Percentiles rank a stretch among this genome's conserved stretches.
Conservation (phyloP, 2,888 invertebrate species). For the Bhutanitis thaidina region DNA sequence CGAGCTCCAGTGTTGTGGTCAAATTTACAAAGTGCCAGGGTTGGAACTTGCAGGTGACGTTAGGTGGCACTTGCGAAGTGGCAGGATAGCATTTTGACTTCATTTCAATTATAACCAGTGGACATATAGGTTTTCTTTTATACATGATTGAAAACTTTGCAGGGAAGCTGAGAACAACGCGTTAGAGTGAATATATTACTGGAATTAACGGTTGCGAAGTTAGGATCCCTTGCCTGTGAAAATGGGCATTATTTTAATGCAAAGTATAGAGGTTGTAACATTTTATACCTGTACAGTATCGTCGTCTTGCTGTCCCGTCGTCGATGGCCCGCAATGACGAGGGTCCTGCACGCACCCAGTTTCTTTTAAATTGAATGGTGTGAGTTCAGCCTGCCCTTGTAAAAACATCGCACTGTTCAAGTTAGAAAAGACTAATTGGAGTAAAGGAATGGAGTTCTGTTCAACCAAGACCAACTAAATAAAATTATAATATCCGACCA, state of each 20-base stretch:
- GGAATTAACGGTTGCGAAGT: conserved; percentile 71
- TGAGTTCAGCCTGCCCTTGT: conserved; percentile 67
- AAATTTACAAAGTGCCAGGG: conserved; percentile 68
- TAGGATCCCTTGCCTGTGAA: conserved; percentile 83
- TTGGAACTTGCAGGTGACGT: conserved; percentile 51
- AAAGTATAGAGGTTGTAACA: conserved; percentile 94
- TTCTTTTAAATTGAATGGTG: conserved; percentile 69
- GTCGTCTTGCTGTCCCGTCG: conserved; percentile 65
- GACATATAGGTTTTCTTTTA: conserved; percentile 65
- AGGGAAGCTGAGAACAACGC: conserved; percentile 77
- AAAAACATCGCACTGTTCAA: conserved; percentile 73
- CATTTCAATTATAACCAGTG: conserved; percentile 51
- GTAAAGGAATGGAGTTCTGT: conserved; percentile 79
- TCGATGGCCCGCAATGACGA: conserved; percentile 47
- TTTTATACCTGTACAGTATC: conserved; percentile 71
- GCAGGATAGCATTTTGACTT: conserved; percentile 59
- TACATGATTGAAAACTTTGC: conserved; percentile 76
- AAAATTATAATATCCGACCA: conserved; percentile 55
- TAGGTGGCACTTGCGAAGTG: conserved; percentile 34
- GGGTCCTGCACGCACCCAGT: conserved; percentile 70
- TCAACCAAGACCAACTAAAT: conserved; percentile 81
- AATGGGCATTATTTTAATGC: conserved; percentile 95
- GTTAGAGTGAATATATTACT: conserved; percentile 71
- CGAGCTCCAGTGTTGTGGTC: conserved; percentile 52
- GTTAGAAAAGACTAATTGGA: conserved; percentile 76